Percentiles rank a stretch among this genome's conserved stretches.
Evolutionary conservation across 1,140 invertebrate species (phyloP).

Genomic region (Drosophila nigromelanica): DNA sequence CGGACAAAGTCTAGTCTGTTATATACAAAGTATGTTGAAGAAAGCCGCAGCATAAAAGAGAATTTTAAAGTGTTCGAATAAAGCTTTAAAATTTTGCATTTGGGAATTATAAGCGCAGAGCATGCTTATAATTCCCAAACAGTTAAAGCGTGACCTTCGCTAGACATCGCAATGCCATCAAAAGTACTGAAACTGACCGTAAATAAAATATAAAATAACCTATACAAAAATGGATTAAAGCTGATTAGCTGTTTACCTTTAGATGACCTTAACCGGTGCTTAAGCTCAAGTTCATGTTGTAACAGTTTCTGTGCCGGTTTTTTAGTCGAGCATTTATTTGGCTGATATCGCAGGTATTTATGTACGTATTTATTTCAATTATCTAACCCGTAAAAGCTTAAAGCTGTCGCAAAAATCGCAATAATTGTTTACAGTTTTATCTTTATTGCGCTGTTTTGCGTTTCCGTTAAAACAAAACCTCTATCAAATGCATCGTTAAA

Average conservation of each 20-base stretch:
- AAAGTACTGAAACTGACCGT: neutral
- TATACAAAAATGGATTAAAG: neutral
- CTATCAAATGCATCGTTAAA: conserved; percentile 12
- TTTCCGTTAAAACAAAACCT: conserved; percentile 15
- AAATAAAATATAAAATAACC: neutral
- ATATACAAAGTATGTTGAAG: neutral
- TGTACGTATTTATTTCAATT: neutral
- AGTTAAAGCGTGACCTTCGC: conserved; percentile 10
- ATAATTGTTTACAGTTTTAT: conserved; percentile 27
- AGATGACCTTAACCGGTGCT: neutral
- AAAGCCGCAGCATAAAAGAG: neutral
- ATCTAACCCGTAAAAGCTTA: conserved; percentile 5
- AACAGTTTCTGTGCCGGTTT: neutral
- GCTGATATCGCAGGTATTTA: conserved; percentile 8
- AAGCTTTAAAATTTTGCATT: too few relatives aligned
- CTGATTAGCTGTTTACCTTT: neutral
- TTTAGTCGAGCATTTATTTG: neutral
- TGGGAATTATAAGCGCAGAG: too few relatives aligned
- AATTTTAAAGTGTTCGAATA: neutral
- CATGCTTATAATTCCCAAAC: conserved; percentile 18
- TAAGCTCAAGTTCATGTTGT: conserved; percentile 5
- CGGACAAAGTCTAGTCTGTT: too few relatives aligned
- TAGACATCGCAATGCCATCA: neutral
- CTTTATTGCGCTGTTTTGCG: conserved; percentile 14
- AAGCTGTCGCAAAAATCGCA: conserved; percentile 27